Base-by-base conservation (phyloP, 2,797 vertebrate species). In the Aselliscus stoliczkanus region DNA sequence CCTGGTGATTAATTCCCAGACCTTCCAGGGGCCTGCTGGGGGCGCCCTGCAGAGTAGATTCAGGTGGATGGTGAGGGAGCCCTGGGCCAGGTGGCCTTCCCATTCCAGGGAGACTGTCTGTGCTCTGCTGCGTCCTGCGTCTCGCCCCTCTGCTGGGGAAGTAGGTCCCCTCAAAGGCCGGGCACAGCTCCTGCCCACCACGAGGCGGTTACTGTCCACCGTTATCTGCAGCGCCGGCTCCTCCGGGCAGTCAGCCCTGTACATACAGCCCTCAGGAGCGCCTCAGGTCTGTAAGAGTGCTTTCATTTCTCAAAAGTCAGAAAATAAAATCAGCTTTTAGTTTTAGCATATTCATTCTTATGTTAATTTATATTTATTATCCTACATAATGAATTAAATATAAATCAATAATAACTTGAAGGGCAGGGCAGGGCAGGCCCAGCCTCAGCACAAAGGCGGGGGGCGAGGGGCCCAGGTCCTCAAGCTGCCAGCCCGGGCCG, bases 121-220 rank as follows among this genome's bases (percentile, higher is more conserved):
- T 18, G 37, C 8, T 12, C 23, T 4, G 21, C 70, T 8, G 69
- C 1, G 4, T 27, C 47, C 69, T 15, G 29, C 47, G 47, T 65
- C 17, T 0, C 0, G 11, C 7, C 15, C 31, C 60, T 20, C 3
- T 0, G 20, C 34, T 0, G 39, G 3, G 17, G 60, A 29, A 29
- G 47, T 29, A 20, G 17, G 27, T 5, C 2, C 4, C 25, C 34
- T 27, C 25, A 8, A 13, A 15, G n/a, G 42, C 44, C 0, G 27
- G 42, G 5, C 69, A 3, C 37, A 8, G 23, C 39, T 29, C 25
- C 69, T 7, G 7, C 39, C 31, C 65, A 4, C 1, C 7, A 7
- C 10, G 3, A 20, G 2, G 73, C 6, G 67, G 18, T 34, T 10
- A 0, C 47, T 47, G 2, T 47, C 11, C 29, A 1, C 8, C 15